Evolutionary conservation across 1,140 invertebrate genomes (phyloP), one percentile per base, ranked within the genome.

Genomic region (Cotesia glomerata): DNA sequence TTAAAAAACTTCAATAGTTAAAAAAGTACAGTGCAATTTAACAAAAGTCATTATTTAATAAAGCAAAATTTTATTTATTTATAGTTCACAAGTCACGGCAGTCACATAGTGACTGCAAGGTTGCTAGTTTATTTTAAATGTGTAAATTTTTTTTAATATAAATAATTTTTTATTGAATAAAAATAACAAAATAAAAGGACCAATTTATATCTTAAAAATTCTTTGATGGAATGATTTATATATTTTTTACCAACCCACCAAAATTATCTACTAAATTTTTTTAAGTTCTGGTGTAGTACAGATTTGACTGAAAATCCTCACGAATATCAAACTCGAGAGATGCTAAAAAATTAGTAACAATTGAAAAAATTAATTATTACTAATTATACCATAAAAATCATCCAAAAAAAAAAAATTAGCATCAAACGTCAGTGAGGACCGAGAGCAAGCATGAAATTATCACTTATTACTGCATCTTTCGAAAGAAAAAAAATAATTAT

Each of bases 381-480:
- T 45, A 45, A 45, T 45, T 45, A 45, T 0, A 45, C 7, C 2
- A 56, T 13, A 56, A 18, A 56, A 56, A 56, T 13, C 26, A 26
- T 26, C 26, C 1, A 56, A 56, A 56, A 56, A 56, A 18, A 56
- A 14, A 56, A 56, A 16, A 36, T 4, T 36, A 13, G 59, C 32
- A 35, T 35, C 35, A 35, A 34, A 56, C 11, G 14, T 62, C 11
- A 62, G 35, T 62, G 32, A 62, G 59, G 32, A 36, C 26, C 32
- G 59, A 36, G 32, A 35, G 35, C 59, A 62, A 82, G 80, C 81
- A 82, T 82, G 81, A 77, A 59, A 76, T 79, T 56, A 34, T 62
- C 59, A 78, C 76, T 75, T 81, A 81, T 71, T 77, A 77, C 62
- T 79, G 76, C 80, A 79, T 81, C 80, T 75, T 78, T 59, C 74